Evolutionary conservation across 1,140 invertebrate species (phyloP).

Genomic region (Sarcophaga peregrina): DNA sequence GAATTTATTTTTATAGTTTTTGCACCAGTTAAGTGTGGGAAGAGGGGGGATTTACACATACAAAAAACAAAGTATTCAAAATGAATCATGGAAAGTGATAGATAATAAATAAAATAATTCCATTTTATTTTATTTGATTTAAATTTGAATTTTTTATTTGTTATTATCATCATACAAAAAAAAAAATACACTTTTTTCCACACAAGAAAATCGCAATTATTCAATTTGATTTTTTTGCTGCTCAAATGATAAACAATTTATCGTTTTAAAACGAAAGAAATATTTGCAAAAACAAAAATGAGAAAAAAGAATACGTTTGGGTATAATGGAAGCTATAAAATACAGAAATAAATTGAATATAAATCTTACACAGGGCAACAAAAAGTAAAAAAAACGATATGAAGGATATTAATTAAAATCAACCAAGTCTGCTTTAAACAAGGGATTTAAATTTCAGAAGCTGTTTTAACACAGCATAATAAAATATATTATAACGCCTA

Average conservation of each 20-base stretch:
- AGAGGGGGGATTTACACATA: not conserved
- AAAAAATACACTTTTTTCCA: not conserved
- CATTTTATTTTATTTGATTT: no score
- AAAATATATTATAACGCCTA: no score
- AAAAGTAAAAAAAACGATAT: not conserved
- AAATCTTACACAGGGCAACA: not conserved
- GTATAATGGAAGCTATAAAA: not conserved
- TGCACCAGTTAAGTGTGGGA: not conserved
- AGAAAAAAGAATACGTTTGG: not conserved
- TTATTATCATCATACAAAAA: no score
- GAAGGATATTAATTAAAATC: not conserved
- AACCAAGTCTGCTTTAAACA: no score
- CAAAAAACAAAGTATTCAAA: no score
- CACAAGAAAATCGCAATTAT: slow-evolving; percentile 5
- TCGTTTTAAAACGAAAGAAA: not conserved
- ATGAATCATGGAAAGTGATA: slow-evolving; percentile 20
- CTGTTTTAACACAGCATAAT: no score
- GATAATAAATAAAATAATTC: not conserved
- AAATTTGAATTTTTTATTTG: no score
- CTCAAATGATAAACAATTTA: not conserved
- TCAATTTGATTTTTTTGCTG: not conserved
- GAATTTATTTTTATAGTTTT: no score
- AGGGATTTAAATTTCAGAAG: no score
- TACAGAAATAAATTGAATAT: slow-evolving; percentile 10
- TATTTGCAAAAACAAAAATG: not conserved